Conservation (phyloP, 2,113 vertebrate species). For the Columbina picui region DNA sequence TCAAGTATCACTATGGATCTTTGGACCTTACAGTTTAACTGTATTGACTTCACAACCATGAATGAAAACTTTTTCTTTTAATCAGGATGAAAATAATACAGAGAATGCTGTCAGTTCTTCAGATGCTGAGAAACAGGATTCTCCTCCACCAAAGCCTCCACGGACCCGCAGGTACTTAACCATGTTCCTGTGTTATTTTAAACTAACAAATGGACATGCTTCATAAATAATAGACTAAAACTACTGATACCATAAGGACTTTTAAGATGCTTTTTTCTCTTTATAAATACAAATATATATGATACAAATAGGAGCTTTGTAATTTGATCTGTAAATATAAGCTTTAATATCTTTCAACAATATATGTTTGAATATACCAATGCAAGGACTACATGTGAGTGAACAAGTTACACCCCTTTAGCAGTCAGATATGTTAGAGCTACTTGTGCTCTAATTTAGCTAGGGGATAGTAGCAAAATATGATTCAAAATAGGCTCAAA, state of each 20-base stretch:
- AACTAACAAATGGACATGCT: background rate
- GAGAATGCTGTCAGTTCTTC: conserved; percentile 82
- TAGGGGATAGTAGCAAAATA: background rate
- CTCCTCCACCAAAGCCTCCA: conserved; percentile 95
- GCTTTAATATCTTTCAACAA: background rate
- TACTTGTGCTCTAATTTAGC: background rate
- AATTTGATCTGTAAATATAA: background rate
- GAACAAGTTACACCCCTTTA: background rate
- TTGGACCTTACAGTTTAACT: background rate
- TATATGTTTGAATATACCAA: background rate
- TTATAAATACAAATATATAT: background rate
- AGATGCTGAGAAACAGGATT: conserved; percentile 88
- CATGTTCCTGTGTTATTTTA: background rate
- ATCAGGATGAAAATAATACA: conserved; percentile 88
- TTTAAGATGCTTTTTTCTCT: background rate
- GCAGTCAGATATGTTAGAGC: background rate
- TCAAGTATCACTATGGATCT: background rate
- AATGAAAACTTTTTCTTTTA: conserved; percentile 8
- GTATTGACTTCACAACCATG: background rate
- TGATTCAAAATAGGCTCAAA: background rate
- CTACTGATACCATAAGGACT: background rate
- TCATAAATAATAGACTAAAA: background rate
- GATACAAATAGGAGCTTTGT: background rate
- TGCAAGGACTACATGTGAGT: background rate
- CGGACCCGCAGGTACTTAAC: conserved; percentile 88